These are phyloP conservation scores for Drosophila hawaiiensis DNA, from an alignment of 2,888 invertebrate species.

Conservation along the genomic window DNA sequence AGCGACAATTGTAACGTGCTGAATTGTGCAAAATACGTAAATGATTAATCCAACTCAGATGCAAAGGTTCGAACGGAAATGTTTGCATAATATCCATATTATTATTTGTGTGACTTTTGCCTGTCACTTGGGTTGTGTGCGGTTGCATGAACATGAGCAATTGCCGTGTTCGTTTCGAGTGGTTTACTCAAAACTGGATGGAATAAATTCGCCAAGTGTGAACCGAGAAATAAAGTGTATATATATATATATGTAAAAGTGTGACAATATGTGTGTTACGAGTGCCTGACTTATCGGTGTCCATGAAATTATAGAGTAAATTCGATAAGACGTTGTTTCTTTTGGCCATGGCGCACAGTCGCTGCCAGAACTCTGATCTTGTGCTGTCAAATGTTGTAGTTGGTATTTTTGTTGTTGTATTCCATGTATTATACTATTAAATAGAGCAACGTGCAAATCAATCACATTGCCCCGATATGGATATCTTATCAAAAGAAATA, in stretches of 20 bases:
- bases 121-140: neutral
- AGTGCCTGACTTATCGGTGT: conserved; percentile 45
- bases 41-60: conserved; percentile 1
- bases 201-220: conserved; percentile 25
- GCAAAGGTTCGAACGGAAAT: conserved; percentile 17
- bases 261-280: conserved; percentile 10
- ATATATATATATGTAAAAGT: neutral
- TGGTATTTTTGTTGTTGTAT: neutral
- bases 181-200: conserved; percentile 35
- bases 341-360: conserved; percentile 12
- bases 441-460: conserved; percentile 57
- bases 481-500: conserved; percentile 73
- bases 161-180: conserved; percentile 39
- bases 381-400: conserved; percentile 30
- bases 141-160: conserved; percentile 7
- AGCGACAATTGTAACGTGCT: conserved; percentile 66
- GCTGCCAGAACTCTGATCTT: conserved; percentile 44
- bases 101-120: neutral
- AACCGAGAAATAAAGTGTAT: conserved; percentile 8
- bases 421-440: conserved; percentile 30
- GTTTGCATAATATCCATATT: conserved; percentile 35
- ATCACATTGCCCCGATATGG: conserved; percentile 67
- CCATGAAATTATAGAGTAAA: conserved; percentile 59
- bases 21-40: conserved; percentile 19
- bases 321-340: conserved; percentile 53